These are phyloP conservation scores for Yoshiicerus persimilis DNA, from an alignment of 1,140 invertebrate species.

Conservation along the genomic window DNA sequence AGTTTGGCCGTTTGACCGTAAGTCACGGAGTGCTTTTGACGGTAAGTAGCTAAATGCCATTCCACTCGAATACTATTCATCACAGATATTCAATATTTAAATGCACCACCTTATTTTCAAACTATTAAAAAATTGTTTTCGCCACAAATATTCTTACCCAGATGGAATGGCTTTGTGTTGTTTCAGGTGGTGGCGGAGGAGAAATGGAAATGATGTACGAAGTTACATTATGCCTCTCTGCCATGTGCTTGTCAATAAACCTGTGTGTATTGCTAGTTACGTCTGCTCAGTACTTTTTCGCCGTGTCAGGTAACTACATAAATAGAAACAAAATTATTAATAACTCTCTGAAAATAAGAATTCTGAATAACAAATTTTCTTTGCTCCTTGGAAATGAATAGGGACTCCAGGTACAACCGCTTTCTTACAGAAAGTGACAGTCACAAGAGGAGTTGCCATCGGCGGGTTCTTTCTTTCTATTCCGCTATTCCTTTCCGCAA, in stretches of 20 bases:
- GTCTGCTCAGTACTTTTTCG: slow-evolving; percentile 49
- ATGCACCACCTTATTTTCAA: too few relatives aligned
- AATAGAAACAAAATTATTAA: not conserved
- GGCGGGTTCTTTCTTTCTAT: slow-evolving; percentile 49
- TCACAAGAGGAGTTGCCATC: slow-evolving; percentile 45
- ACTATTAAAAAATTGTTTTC: too few relatives aligned
- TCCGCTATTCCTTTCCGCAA: slow-evolving; percentile 47
- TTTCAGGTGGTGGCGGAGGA: slow-evolving; percentile 9
- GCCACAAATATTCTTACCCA: too few relatives aligned
- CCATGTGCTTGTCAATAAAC: slow-evolving; percentile 47
- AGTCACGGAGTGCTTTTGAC: slow-evolving; percentile 27
- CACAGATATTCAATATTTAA: too few relatives aligned
- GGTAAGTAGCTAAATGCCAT: not conserved
- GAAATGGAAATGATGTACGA: slow-evolving; percentile 48
- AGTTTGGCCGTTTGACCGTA: slow-evolving; percentile 40
- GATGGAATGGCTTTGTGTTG: not conserved
- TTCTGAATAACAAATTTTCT: not conserved
- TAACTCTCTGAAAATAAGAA: not conserved
- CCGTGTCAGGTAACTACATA: slow-evolving; percentile 38
- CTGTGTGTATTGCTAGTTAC: slow-evolving; percentile 49
- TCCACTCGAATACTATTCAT: too few relatives aligned
- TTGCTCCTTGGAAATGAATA: not conserved
- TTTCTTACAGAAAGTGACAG: slow-evolving; percentile 46
- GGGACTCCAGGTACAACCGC: slow-evolving; percentile 45
- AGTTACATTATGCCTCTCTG: slow-evolving; percentile 47